Conservation (phyloP, 2,113 vertebrate genomes). For the Riparia riparia region DNA sequence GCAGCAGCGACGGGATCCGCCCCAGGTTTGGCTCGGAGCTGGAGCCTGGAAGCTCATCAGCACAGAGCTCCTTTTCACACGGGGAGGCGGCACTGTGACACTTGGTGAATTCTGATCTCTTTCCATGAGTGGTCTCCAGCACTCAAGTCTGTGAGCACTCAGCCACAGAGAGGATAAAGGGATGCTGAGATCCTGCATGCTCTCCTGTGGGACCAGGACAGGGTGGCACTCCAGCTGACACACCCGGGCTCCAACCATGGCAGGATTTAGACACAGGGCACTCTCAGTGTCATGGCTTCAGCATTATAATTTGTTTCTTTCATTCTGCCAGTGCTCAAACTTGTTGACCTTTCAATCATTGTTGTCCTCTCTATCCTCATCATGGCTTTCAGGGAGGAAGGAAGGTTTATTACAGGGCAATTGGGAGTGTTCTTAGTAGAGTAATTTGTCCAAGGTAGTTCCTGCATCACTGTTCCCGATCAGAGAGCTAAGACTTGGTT, state of each 20-base stretch:
- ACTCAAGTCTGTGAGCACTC: not conserved
- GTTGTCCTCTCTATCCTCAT: constrained; percentile 38
- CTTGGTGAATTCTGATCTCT: not conserved
- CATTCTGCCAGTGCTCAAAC: constrained; percentile 53
- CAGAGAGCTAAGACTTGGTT: not conserved
- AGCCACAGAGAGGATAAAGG: not conserved
- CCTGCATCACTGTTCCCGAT: constrained; percentile 16
- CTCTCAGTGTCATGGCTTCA: not conserved
- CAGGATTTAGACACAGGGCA: constrained; percentile 3
- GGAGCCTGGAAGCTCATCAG: not conserved
- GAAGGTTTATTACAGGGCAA: constrained; percentile 47
- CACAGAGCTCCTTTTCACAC: not conserved
- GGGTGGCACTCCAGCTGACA: not conserved
- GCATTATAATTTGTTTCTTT: constrained; percentile 50
- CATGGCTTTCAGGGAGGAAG: constrained; percentile 28
- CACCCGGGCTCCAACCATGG: not conserved
- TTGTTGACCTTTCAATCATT: constrained; percentile 65
- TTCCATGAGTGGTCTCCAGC: not conserved
- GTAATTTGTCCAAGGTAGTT: constrained; percentile 35
- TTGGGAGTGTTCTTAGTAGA: constrained; percentile 35
- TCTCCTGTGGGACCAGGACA: not conserved
- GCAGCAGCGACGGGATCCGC: not conserved
- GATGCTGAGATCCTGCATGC: not conserved
- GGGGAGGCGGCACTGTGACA: not conserved
- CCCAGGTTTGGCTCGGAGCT: too few relatives aligned